Evolutionary conservation across 2,797 vertebrate species (phyloP), one percentile per base, ranked within the genome.

Genomic region (Micrastur ruficollis): DNA sequence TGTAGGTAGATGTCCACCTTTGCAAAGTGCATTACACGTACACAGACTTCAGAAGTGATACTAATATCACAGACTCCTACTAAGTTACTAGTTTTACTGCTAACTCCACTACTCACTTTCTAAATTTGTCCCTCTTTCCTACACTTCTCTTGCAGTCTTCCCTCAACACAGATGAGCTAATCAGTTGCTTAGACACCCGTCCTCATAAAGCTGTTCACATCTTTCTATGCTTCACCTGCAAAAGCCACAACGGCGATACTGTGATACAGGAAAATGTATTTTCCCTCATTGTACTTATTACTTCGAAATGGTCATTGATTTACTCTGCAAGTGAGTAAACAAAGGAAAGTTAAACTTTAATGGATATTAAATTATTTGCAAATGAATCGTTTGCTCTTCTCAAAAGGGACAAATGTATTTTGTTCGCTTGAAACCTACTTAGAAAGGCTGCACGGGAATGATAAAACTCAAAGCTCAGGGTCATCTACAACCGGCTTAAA

Each of bases 141-240:
- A 95, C 93, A 90, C 92, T 95, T 82, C 85, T 80, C 68, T 95
- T 92, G 85, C 73, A 90, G 82, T 66, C 92, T 95, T 93, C 71
- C 79, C 94, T 91, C 72, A 96, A 94, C 56, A 89, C 58, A 97
- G 94, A 97, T 81, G 87, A 97, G 78, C 89, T 97, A 95, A 97
- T 98, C 97, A 97, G 96, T 95, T 98, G 97, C 97, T 97, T 97
- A 97, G 97, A 97, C 97, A 97, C 95, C 96, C 44, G 6, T 90
- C 55, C 89, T 88, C 81, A 92, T 84, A 86, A 93, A 95, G 94
- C 92, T 95, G 84, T 93, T 97, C 96, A 17, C 40, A 46, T 96
- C 93, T 94, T 96, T 95, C 72, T 82, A 52, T 81, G 82, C 72
- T 46, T 68, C 95, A 98, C 96, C 95, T 98, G 95, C 71, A 90